phyloP scores from a whole-genome alignment of 2,797 vertebrate genomes.

The Phalanger gymnotis region DNA sequence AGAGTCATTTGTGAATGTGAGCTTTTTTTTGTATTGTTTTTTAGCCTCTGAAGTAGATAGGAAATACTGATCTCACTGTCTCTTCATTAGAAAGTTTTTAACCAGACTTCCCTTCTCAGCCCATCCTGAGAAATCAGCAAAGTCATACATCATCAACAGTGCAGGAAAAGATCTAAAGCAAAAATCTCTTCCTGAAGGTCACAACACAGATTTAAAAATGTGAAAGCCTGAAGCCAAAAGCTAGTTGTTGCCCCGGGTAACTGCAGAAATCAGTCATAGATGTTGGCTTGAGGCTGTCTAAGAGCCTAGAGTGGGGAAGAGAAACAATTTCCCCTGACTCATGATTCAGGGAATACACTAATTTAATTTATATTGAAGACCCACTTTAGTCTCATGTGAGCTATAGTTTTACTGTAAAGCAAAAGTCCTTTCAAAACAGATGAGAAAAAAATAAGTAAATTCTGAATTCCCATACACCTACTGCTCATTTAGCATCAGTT shows the following conservation, averaged over 20 bases:
- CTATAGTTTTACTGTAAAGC: conserved; percentile 35
- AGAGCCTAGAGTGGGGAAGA: not conserved
- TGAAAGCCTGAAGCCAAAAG: not conserved
- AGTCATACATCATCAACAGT: not conserved
- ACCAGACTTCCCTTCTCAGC: conserved; percentile 53
- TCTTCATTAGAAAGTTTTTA: conserved; percentile 63
- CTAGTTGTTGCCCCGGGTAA: not conserved
- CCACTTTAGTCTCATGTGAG: not conserved
- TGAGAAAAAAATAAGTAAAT: not conserved
- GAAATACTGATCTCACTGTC: conserved; percentile 48
- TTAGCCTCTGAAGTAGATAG: conserved; percentile 37
- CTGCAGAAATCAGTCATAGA: conserved; percentile 10
- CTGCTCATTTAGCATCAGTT: not conserved
- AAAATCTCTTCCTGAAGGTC: not conserved
- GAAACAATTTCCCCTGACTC: conserved; percentile 1
- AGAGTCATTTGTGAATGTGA: not conserved
- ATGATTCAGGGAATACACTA: not conserved
- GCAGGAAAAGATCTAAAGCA: conserved; percentile 12
- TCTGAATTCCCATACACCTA: not conserved
- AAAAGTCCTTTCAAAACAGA: conserved; percentile 24
- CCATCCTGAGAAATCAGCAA: conserved; percentile 8
- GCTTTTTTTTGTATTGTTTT: conserved; percentile 2
- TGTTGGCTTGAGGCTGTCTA: not conserved
- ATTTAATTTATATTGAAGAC: conserved; percentile 20
- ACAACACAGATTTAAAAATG: not conserved